phyloP scores from a whole-genome alignment of 2,113 vertebrate species.

The Siphamia tubifer region DNA sequence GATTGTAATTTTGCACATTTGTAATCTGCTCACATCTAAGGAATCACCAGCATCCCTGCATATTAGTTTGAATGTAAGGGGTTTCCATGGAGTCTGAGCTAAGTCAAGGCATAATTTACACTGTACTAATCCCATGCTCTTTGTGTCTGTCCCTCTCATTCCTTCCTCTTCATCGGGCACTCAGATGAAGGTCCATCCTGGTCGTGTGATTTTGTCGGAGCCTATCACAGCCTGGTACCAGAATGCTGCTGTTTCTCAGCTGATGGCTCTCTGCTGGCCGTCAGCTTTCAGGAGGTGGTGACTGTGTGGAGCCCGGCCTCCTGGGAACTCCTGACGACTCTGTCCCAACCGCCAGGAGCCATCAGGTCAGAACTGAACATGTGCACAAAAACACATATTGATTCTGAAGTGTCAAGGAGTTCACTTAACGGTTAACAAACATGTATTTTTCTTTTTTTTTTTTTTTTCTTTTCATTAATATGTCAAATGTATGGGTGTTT shows the following conservation, averaged over 20 bases:
- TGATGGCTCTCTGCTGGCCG: conserved; percentile 91
- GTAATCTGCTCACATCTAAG: neutral
- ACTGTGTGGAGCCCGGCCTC: conserved; percentile 89
- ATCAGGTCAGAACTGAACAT: conserved; percentile 78
- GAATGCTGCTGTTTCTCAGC: conserved; percentile 90
- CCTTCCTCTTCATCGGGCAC: neutral
- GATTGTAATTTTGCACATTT: neutral
- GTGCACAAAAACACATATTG: neutral
- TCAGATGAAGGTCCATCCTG: conserved; percentile 85
- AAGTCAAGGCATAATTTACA: neutral
- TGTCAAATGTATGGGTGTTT: neutral
- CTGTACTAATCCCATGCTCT: neutral
- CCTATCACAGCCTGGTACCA: conserved; percentile 88
- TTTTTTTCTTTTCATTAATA: too few relatives aligned
- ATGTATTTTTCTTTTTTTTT: too few relatives aligned
- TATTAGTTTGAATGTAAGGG: neutral
- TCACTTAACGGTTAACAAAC: too few relatives aligned
- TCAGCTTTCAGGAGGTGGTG: conserved; percentile 89
- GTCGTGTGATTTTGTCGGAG: conserved; percentile 94
- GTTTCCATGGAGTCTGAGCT: neutral
- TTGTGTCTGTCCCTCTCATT: neutral
- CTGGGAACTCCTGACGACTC: conserved; percentile 91
- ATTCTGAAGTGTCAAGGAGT: too few relatives aligned
- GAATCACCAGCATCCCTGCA: neutral
- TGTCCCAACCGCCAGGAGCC: conserved; percentile 91